These are phyloP conservation scores for Stenichneumon culpator DNA, from an alignment of 2,888 invertebrate species.

Conservation along the genomic window DNA sequence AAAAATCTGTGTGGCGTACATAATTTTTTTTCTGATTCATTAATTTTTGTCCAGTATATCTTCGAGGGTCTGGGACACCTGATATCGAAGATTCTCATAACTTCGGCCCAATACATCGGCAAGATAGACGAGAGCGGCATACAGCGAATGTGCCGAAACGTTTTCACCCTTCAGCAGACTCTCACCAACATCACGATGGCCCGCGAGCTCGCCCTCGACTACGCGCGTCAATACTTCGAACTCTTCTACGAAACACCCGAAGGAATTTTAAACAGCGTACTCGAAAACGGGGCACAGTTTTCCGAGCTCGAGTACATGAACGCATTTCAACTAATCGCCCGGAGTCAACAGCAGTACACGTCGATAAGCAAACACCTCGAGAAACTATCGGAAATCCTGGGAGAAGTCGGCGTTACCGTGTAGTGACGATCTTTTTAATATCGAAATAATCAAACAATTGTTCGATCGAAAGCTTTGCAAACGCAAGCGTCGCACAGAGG, in stretches of 20 bases:
- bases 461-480: not conserved
- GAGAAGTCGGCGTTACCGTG: conserved; percentile 92
- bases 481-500: no score
- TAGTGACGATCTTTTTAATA: conserved; percentile 56
- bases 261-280: conserved; percentile 92
- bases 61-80: conserved; percentile 95
- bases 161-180: conserved; percentile 94
- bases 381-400: conserved; percentile 93
- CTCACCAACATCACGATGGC: conserved; percentile 94
- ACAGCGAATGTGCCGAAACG: conserved; percentile 94
- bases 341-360: conserved; percentile 80
- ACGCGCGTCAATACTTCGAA: conserved; percentile 95
- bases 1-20: not conserved
- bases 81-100: conserved; percentile 92
- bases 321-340: conserved; percentile 86
- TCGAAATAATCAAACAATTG: not conserved
- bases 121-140: conserved; percentile 93
- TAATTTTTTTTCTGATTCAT: not conserved
- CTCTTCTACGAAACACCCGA: conserved; percentile 93
- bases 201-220: conserved; percentile 93
- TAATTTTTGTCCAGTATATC: conserved; percentile 89
- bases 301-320: conserved; percentile 92
- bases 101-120: conserved; percentile 92
- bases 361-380: conserved; percentile 90
- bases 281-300: conserved; percentile 94